phyloP scores from a whole-genome alignment of 1,140 invertebrate species.

The Nylanderia fulva region DNA sequence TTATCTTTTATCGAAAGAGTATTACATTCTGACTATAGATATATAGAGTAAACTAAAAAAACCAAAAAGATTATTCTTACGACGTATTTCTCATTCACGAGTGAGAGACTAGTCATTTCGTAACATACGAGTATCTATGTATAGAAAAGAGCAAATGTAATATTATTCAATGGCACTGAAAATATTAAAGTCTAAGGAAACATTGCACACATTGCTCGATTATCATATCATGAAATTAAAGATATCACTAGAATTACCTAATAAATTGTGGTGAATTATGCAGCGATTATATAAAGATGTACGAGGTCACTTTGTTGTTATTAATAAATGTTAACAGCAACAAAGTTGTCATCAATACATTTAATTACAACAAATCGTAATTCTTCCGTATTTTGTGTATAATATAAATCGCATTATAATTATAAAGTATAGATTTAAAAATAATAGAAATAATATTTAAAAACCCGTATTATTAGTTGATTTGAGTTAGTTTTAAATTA shows the following conservation, averaged over 20 bases:
- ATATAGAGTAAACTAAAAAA: neutral
- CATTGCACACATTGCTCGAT: neutral
- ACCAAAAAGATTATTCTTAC: neutral
- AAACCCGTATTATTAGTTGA: slow-evolving; percentile 39
- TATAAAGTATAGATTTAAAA: neutral
- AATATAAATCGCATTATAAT: slow-evolving; percentile 1
- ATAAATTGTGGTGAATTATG: slow-evolving; percentile 18
- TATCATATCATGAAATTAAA: neutral
- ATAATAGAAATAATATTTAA: slow-evolving; percentile 8
- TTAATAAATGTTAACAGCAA: slow-evolving; percentile 3
- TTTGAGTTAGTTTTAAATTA: slow-evolving; percentile 2
- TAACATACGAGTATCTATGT: neutral
- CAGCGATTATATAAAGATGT: neutral
- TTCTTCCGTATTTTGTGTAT: neutral
- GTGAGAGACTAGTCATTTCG: slow-evolving; percentile 54
- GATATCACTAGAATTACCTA: neutral
- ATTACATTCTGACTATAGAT: neutral
- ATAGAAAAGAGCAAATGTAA: neutral
- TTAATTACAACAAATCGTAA: neutral
- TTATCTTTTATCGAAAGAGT: neutral
- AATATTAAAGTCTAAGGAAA: neutral
- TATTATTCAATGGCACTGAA: neutral
- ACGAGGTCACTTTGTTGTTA: neutral
- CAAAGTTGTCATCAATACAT: neutral
- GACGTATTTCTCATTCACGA: slow-evolving; percentile 26